Evolutionary conservation across 2,113 vertebrate genomes (phyloP).

Genomic region (Hymenochirus boettgeri): DNA sequence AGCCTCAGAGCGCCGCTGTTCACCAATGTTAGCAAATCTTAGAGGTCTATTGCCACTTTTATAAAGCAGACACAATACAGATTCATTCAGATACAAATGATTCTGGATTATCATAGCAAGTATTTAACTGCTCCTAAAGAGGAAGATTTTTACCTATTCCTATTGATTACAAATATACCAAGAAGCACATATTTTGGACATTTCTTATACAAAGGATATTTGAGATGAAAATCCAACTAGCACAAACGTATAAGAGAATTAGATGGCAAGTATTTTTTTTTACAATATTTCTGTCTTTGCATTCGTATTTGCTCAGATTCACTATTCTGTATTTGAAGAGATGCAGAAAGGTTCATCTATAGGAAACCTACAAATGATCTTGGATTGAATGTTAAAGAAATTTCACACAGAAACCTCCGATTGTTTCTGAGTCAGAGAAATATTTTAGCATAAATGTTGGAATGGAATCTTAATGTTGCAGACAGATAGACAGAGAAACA

Average conservation of each 20-base stretch:
- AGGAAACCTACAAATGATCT: slow-evolving; percentile 57
- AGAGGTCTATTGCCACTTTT: neutral
- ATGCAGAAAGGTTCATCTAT: slow-evolving; percentile 51
- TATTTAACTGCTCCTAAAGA: neutral
- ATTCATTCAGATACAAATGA: slow-evolving; percentile 11
- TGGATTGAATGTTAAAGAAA: slow-evolving; percentile 51
- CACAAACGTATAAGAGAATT: neutral
- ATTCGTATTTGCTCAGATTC: slow-evolving; percentile 41
- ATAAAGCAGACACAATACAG: slow-evolving; percentile 5
- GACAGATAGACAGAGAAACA: slow-evolving; percentile 57
- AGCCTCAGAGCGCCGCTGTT: slow-evolving; percentile 35
- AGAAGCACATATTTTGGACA: no score
- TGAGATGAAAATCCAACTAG: neutral
- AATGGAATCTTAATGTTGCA: slow-evolving; percentile 52
- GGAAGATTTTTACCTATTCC: neutral
- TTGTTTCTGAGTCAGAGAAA: slow-evolving; percentile 49
- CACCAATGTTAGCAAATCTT: neutral
- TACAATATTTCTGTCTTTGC: slow-evolving; percentile 43
- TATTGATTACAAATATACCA: neutral
- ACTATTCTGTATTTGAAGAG: slow-evolving; percentile 57
- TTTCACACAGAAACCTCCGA: slow-evolving; percentile 51
- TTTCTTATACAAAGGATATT: slow-evolving; percentile 18
- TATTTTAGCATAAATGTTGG: slow-evolving; percentile 54
- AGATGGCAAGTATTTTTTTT: slow-evolving; percentile 49
- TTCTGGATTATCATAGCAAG: neutral